Percentiles rank a stretch among this genome's conserved stretches.
These are phyloP conservation scores for Holothuria glaberrima DNA, from an alignment of 35 echinoderm and acorn worm genomes.

Conservation along the genomic window DNA sequence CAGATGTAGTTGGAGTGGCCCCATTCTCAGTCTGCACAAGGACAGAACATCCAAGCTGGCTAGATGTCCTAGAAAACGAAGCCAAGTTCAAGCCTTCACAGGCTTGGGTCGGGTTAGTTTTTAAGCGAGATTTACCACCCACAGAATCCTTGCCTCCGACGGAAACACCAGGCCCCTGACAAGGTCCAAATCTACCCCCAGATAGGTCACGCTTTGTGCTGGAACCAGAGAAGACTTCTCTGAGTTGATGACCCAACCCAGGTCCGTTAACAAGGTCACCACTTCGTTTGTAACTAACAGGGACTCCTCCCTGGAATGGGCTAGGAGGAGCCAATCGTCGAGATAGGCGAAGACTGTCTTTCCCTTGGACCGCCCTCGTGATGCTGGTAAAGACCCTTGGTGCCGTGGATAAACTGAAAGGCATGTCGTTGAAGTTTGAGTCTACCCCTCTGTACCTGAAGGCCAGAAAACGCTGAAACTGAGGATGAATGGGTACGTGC, in stretches of 20 bases:
- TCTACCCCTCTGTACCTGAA: too few species aligned
- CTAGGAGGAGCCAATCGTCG: background rate
- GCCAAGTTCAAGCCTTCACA: conserved; percentile 3
- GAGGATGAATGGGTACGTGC: too few species aligned
- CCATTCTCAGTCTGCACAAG: conserved; percentile 31
- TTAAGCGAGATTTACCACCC: background rate
- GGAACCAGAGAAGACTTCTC: conserved; percentile 50
- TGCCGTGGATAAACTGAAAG: too few species aligned
- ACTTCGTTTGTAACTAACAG: background rate
- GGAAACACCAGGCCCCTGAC: background rate
- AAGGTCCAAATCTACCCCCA: conserved; percentile 19
- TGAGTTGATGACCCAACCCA: conserved; percentile 62
- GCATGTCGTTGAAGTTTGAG: too few species aligned
- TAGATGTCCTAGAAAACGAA: conserved; percentile 45
- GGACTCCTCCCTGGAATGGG: background rate
- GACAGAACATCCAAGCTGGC: conserved; percentile 61
- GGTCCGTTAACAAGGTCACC: background rate
- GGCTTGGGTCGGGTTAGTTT: background rate
- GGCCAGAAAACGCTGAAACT: background rate
- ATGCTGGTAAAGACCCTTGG: too few species aligned
- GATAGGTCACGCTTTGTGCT: conserved; percentile 21
- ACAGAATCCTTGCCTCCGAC: background rate
- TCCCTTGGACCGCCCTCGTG: too few species aligned
- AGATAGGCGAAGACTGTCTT: too few species aligned
- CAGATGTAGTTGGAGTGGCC: conserved; percentile 51